A percentile compares a stretch with the other conserved stretches of the same genome.
Evolutionary conservation across 1,140 invertebrate species (phyloP).

Genomic region (Heliconius hermathena): DNA sequence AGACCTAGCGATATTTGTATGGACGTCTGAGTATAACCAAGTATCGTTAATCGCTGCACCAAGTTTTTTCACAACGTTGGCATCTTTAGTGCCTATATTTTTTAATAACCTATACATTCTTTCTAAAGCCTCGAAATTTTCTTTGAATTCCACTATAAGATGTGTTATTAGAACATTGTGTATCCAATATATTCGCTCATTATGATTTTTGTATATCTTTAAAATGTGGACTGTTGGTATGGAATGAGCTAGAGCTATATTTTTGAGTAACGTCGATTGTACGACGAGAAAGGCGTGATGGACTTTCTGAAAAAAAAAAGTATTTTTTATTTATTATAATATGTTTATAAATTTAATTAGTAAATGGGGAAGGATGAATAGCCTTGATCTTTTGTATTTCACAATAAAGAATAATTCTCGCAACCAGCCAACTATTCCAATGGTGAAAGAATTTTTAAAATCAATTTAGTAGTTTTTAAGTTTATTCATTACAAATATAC

Average conservation of each 20-base stretch:
- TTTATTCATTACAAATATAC: too few relatives aligned
- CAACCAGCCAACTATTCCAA: too few relatives aligned
- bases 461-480: too few relatives aligned
- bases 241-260: slow-evolving; percentile 69
- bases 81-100: slow-evolving; percentile 60
- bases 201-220: slow-evolving; percentile 68
- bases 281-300: slow-evolving; percentile 76
- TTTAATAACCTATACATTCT: slow-evolving; percentile 72
- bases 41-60: slow-evolving; percentile 53
- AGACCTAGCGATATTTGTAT: slow-evolving; percentile 62
- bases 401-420: too few relatives aligned
- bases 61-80: slow-evolving; percentile 50
- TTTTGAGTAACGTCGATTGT: slow-evolving; percentile 72
- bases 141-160: slow-evolving; percentile 57
- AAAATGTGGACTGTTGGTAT: slow-evolving; percentile 46
- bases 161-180: slow-evolving; percentile 59
- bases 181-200: slow-evolving; percentile 74
- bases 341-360: too few relatives aligned
- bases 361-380: background rate
- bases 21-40: slow-evolving; percentile 70
- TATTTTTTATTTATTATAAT: background rate
- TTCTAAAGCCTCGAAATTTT: slow-evolving; percentile 62
- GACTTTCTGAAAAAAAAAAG: slow-evolving; percentile 67
- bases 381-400: background rate
- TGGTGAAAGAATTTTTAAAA: too few relatives aligned